These are phyloP conservation scores for Cyclina sinensis DNA, from an alignment of 1,140 invertebrate genomes.

Conservation along the genomic window DNA sequence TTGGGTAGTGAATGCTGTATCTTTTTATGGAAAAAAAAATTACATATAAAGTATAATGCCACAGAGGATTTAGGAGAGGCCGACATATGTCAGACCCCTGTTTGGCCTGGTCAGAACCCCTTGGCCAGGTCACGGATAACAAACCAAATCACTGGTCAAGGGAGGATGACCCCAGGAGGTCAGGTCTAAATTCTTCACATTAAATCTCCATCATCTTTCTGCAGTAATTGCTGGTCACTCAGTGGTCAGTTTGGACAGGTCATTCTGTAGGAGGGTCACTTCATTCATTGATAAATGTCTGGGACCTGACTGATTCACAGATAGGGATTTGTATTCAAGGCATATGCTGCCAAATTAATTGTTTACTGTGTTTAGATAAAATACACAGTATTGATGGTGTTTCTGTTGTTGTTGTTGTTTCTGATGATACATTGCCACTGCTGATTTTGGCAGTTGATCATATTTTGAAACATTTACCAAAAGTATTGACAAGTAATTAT, in stretches of 20 bases:
- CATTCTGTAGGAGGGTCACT: conserved; percentile 25
- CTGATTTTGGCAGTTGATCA: too few species aligned
- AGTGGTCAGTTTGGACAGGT: conserved; percentile 29
- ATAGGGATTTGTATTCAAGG: conserved; percentile 24
- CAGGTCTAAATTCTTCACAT: conserved; percentile 17
- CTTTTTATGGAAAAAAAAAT: not conserved
- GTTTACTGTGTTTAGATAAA: too few species aligned
- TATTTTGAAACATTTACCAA: too few species aligned
- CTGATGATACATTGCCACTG: too few species aligned
- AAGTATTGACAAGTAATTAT: too few species aligned
- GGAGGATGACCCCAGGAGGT: conserved; percentile 44
- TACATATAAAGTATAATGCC: not conserved
- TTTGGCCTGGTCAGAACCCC: conserved; percentile 11
- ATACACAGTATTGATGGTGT: too few species aligned
- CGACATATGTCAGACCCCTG: conserved; percentile 17
- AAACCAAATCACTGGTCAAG: conserved; percentile 15
- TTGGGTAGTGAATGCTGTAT: not conserved
- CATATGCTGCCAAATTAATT: not conserved
- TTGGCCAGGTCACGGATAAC: conserved; percentile 16
- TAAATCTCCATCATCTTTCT: conserved; percentile 22
- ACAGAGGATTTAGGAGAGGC: not conserved
- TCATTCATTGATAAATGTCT: conserved; percentile 44
- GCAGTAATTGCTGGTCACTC: conserved; percentile 33
- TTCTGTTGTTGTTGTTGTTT: too few species aligned
- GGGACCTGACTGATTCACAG: not conserved